Evolutionary conservation across 2,113 vertebrate genomes (phyloP), one percentile per base, ranked within the genome.

Genomic region (Oreochromis spilurus): DNA sequence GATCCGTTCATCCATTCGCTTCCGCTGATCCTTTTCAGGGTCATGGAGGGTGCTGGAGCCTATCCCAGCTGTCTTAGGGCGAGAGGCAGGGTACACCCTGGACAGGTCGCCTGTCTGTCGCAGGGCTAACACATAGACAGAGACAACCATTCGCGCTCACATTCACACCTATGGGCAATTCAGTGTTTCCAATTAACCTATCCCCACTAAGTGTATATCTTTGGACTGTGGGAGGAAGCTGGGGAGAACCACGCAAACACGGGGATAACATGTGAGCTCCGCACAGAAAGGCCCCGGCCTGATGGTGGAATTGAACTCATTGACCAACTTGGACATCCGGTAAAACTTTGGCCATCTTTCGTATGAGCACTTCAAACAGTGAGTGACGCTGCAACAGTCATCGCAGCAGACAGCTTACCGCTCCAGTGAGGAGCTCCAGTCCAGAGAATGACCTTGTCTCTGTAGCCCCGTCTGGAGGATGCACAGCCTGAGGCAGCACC

Each of bases 341-440:
- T 70, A 43, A 45, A 48, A 72, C 67, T 72, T 26, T 72, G 14
- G 0, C 14, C 40, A 72, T 48, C 40, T 29, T 48, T 72, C 0
- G 2, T 48, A 72, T 72, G 14, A 48, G 21, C 21, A 72, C 60
- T 38, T 65, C 34, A 65, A 13, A 65, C 10, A 65, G 19, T 65
- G 0, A 65, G 17, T 43, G 24, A 7, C 26, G 0, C 29, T 10
- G 36, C 4, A 78, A 48, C 34, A 81, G 29, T 17, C 24, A 80
- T 4, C 2, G 6, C n/a, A 50, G 34, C 7, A 31, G 16, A 40
- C 26, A 31, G 9, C 98, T 97, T 95, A 99, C 99, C 83, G 84
- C 93, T 40, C 98, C 98, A 0, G 97, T 98, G 90, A 99, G 95
- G 9, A 98, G 96, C 87, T 99, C 98, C 4, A 98, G 95, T 21